Evolutionary conservation across 2,888 invertebrate genomes (phyloP), one percentile per base, ranked within the genome.

Genomic region (Pseudococcus longispinus): DNA sequence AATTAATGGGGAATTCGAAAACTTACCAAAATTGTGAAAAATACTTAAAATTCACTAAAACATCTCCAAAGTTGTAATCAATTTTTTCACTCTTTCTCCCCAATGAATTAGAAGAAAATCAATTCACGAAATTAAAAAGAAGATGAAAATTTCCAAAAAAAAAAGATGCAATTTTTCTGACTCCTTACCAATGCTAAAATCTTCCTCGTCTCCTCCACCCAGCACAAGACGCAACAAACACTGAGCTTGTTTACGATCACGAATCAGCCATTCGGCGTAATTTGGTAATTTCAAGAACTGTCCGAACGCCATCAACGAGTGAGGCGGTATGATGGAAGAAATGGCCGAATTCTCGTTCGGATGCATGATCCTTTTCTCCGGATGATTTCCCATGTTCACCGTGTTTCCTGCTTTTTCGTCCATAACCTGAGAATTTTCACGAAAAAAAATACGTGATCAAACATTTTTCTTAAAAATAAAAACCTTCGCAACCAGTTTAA

Each of bases 261-360:
- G 93, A 37, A 98, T 92, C 88, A 98, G 91, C 74, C 97, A 95
- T 90, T 96, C 97, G 0, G 97, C 97, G 90, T 97, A 98, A 1
- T 97, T 96, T 0, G 97, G 97, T 89, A 98, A 92, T 89, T 97
- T 93, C 29, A 98, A 92, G 90, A 98, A 96, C 88, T 98, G 91
- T 0, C 96, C 96, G 90, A 98, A 96, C 18, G 97, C 97, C 1
- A 96, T 95, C 88, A 98, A 92, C 80, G 97, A 97, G 91, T 98
- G 98, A 86, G 96, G 95, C 8, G 98, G 97, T 87, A 96, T 95
- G 13, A 87, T 29, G 23, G 70, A 55, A 18, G 82, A 77, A n/a
- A 77, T 80, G 18, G 86, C 77, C 1, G 55, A 77, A 80, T 86
- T 86, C 18, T 86, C 86, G 55, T 80, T 86, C 29, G 86, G n/a